Percentiles rank a stretch among this genome's conserved stretches.
Conservation (phyloP, 2,888 invertebrate genomes). For the Lasioglossum villosulum region DNA sequence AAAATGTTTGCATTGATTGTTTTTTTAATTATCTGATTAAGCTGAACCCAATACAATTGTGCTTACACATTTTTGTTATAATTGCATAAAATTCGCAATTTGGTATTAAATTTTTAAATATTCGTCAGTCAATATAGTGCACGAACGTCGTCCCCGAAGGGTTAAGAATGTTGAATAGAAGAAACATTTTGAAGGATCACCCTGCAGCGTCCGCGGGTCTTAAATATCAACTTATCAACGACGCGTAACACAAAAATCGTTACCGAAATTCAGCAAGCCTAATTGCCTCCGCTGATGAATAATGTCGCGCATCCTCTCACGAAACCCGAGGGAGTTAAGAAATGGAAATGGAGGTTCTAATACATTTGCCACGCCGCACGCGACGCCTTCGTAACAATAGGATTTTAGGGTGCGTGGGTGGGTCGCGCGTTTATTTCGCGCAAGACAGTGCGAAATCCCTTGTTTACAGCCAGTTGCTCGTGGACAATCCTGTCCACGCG, state of each 20-base stretch:
- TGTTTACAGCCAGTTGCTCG: conserved; percentile 69
- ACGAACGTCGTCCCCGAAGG: neutral
- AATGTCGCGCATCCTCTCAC: conserved; percentile 41
- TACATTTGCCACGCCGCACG: conserved; percentile 71
- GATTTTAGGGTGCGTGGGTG: conserved; percentile 70
- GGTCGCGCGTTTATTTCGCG: conserved; percentile 67
- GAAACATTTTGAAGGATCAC: neutral
- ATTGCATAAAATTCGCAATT: too few species aligned
- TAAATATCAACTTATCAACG: conserved; percentile 3
- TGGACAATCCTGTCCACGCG: conserved; percentile 60
- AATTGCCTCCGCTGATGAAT: conserved; percentile 19
- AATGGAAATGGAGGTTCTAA: conserved; percentile 64
- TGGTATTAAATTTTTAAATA: neutral
- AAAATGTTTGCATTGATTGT: too few species aligned
- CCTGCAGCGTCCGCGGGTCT: neutral
- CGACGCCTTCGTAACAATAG: conserved; percentile 71
- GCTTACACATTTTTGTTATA: too few species aligned
- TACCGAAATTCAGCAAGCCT: conserved; percentile 40
- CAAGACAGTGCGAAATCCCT: conserved; percentile 72
- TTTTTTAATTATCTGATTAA: too few species aligned
- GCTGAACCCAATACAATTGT: too few species aligned
- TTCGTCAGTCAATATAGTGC: neutral
- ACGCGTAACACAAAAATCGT: conserved; percentile 2
- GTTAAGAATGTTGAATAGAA: neutral
- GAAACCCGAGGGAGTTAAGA: conserved; percentile 53